Conservation (phyloP, 2,888 invertebrate genomes). For the Lamproptera curius region DNA sequence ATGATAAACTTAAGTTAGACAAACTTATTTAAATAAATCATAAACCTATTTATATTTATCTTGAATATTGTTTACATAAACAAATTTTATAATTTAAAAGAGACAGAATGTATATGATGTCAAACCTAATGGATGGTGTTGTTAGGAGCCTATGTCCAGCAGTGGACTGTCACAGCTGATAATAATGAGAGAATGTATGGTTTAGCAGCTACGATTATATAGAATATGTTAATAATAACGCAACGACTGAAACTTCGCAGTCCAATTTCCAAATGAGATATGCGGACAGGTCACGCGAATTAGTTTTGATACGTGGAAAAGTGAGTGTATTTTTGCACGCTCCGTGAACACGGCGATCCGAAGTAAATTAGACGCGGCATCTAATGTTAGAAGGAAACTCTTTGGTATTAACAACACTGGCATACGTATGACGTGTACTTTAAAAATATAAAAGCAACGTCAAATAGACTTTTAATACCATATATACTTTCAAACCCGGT, state of each 20-base stretch:
- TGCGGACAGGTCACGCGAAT: constrained; percentile 14
- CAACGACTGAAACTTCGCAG: constrained; percentile 1
- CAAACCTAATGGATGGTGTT: too few relatives aligned
- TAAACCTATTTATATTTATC: too few relatives aligned
- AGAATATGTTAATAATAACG: constrained; percentile 2
- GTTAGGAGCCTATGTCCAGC: too few relatives aligned
- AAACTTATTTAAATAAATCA: too few relatives aligned
- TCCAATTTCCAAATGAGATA: constrained; percentile 10
- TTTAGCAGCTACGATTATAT: too few relatives aligned
- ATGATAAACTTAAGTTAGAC: too few relatives aligned
- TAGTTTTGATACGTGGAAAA: constrained; percentile 1
- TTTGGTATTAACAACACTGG: constrained; percentile 8
- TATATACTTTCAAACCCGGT: constrained; percentile 9
- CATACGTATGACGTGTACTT: constrained; percentile 7
- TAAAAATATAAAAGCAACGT: constrained; percentile 8
- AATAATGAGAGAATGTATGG: too few relatives aligned
- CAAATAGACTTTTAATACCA: constrained; percentile 15
- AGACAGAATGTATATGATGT: too few relatives aligned
- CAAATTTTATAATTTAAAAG: too few relatives aligned
- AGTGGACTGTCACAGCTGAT: too few relatives aligned
- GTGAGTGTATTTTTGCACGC: constrained; percentile 1
- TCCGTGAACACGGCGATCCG: not conserved
- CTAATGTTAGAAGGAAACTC: not conserved
- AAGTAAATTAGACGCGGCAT: not conserved
- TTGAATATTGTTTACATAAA: too few relatives aligned